Base-by-base conservation (phyloP, 2,797 vertebrate genomes). In the Caiman crocodilus region DNA sequence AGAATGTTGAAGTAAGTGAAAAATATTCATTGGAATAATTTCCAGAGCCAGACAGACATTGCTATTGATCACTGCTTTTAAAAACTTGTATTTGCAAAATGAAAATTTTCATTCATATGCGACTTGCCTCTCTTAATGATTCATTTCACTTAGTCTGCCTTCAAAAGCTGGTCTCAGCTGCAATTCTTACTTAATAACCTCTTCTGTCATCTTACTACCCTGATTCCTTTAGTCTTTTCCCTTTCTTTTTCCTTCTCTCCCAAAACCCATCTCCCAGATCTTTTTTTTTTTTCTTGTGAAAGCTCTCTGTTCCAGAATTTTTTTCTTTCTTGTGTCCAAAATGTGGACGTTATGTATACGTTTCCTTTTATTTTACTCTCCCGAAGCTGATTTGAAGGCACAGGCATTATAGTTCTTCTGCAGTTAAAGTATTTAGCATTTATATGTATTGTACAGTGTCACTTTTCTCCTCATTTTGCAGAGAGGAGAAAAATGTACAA, bases 181-280 rank as follows among this genome's bases (percentile, higher is more conserved):
- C 67, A 56, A 20, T 87, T 79, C 67, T 76, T 26, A 64, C 28
- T 87, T 85, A 76, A 35, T 56, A 75, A 80, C 58, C 16, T 65
- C 20, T 23, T 80, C 78, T 78, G 94, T 82, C 60, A 87, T 14
- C 7, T 23, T 89, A 25, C 30, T 30, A 30, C 17, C 71, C 88
- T 79, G 30, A 30, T 18, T 5, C 57, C 85, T 88, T 21, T 15
- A 5, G 15, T 14, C 10, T 79, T 32, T 32, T 26, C 17, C n/a
- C 59, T 95, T 90, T 67, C 60, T 26, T 78, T 83, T 88, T 60
- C 8, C 21, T 60, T 28, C 64, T 65, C 67, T 90, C 93, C 77
- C 23, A 57, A 79, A 76, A 79, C 26, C 92, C 75, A 82, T 73
- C 60, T 59, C 79, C 26, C 74, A 84, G 69, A 20, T 88, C 8